Base-by-base conservation (phyloP, 1,140 invertebrate species). In the Sinonovacula constricta region DNA sequence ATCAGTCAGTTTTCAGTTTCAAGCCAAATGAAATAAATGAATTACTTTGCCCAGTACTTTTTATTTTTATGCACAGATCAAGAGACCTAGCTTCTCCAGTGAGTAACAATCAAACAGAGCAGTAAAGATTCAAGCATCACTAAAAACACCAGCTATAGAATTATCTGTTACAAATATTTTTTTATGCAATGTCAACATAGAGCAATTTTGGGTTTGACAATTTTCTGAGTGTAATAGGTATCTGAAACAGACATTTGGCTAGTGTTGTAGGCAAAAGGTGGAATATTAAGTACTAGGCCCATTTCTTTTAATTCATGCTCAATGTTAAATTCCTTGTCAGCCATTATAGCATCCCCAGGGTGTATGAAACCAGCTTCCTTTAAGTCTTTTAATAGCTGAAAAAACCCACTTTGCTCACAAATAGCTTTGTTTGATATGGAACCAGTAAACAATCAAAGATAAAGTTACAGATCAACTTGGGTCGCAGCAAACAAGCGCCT, bases 181-280 rank as follows among this genome's bases (percentile, higher is more conserved):
- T 45, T 82, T 62, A 60, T 68, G 79, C 31, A 76, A 65, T 57
- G 81, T 80, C 45, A 84, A 53, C 33, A 59, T 45, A 68, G 53
- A 66, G 33, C 78, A 82, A 14, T 79, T 74, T 78, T 62, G n/a
- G 77, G 68, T 71, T 77, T 65, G 22, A 81, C 77, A 67, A 79
- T 82, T 65, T 78, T 80, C 33, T 74, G 22, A 15, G 78, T 82
- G 14, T 67, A 39, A 10, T 66, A 45, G 15, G 45, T 60, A 49
- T 69, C 74, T 22, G 49, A 66, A 34, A 30, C 30, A 60, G 63
- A 22, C 74, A 77, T 77, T 33, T 77, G 63, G 18, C 18, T 30
- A 34, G 4, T 31, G n/a, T 26, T 4, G 28, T 15, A 30, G 18
- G 59, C 57, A 36, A 65, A 51, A 5, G 71, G 60, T 36, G 71